phyloP scores from a whole-genome alignment of 2,888 invertebrate genomes.

The Elysia crispata region DNA sequence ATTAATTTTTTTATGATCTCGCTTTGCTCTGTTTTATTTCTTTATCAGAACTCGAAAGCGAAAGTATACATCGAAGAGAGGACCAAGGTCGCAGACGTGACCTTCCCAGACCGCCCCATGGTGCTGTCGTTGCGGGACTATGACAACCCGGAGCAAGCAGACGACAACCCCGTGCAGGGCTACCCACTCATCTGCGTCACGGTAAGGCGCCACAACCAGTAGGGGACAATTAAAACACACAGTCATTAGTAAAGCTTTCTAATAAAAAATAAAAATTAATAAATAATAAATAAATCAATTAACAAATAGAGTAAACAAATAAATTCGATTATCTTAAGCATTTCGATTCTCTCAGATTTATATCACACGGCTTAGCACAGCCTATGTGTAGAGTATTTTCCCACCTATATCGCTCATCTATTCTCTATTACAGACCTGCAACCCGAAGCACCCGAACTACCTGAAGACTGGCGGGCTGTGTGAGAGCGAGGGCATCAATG shows the following conservation, averaged over 20 bases:
- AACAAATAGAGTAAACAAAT: too few species aligned
- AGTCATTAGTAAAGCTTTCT: too few species aligned
- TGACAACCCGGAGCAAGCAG: conserved; percentile 59
- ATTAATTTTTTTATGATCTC: neutral
- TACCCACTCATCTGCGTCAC: conserved; percentile 77
- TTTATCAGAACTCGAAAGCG: conserved; percentile 61
- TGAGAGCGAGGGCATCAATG: conserved; percentile 72
- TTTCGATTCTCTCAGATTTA: too few species aligned
- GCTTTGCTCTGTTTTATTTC: neutral
- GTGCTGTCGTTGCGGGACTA: conserved; percentile 76
- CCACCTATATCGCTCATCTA: neutral
- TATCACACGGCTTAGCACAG: too few species aligned
- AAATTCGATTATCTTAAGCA: too few species aligned
- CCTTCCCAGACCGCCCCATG: conserved; percentile 74
- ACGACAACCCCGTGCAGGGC: conserved; percentile 70
- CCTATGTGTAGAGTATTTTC: neutral
- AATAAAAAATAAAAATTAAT: too few species aligned
- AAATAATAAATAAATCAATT: too few species aligned
- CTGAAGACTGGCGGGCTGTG: conserved; percentile 69
- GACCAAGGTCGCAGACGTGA: conserved; percentile 73
- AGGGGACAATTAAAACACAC: too few species aligned
- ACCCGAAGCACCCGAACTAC: conserved; percentile 74
- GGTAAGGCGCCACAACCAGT: conserved; percentile 65
- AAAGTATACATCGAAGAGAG: conserved; percentile 76
- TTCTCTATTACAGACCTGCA: conserved; percentile 71